Evolutionary conservation across 2,888 invertebrate species (phyloP), one percentile per base, ranked within the genome.

Genomic region (Eupithecia dodoneata): DNA sequence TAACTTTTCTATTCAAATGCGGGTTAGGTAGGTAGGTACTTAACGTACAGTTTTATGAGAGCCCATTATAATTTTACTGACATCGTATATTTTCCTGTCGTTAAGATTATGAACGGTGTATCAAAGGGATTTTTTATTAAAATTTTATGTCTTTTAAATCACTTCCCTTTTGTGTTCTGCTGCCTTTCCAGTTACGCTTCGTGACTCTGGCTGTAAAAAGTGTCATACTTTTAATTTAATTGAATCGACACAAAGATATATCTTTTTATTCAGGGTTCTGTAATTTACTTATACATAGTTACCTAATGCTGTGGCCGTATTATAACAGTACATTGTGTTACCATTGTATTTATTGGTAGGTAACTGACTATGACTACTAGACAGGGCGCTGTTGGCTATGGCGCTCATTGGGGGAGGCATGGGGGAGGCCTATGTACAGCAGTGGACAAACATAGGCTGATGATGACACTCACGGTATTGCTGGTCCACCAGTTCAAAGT

Each of bases 1-100:
- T 94, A 92, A 94, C 94, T 92, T 91, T 94, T 90, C 93, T 94
- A 95, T 95, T 95, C 95, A 95, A 95, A 95, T 94, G 91, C 84
- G 83, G 87, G 63, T 63, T 30, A 63, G 59, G 59, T 18, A 59
- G 6, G 55, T 55, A 55, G 59, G 86, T 78, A 78, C 72, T 73
- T 72, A 72, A 74, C 74, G 52, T 59, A 75, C 67, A 78, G 75
- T 86, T 94, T 95, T 94, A 94, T 93, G 94, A 94, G 88, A 85
- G 86, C 87, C 92, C 92, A 93, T 94, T 94, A 94, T 92, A 92
- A 93, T 93, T 94, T 94, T 94, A 94, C 91, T 92, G 93, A 89
- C 90, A 87, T 93, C 92, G 91, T 94, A 94, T 93, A 93, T 94
- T 77, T 89, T 91, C 90, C 89, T 89, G 90, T 87, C 91, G 86